Evolutionary conservation across 2,797 vertebrate genomes (phyloP).

Genomic region (Sebastes elongatus): DNA sequence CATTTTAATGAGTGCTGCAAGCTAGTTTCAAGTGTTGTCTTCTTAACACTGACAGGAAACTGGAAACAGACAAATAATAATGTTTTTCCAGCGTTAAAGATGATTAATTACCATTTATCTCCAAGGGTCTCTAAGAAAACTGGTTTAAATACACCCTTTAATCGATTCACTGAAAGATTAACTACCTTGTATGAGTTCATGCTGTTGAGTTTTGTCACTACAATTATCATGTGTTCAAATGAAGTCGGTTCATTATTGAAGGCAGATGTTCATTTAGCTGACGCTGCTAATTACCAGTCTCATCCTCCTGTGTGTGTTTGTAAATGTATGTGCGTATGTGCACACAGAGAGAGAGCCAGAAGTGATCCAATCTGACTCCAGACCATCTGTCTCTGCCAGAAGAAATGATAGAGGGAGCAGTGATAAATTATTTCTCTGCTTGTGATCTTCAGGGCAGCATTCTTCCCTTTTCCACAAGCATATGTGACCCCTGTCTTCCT

Average conservation of each 20-base stretch:
- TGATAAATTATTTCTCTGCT: constrained; percentile 78
- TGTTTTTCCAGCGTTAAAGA: constrained; percentile 29
- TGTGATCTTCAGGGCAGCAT: constrained; percentile 74
- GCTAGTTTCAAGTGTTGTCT: constrained; percentile 20
- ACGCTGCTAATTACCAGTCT: constrained; percentile 57
- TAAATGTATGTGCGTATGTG: constrained; percentile 33
- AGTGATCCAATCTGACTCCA: constrained; percentile 69
- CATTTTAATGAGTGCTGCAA: constrained; percentile 8
- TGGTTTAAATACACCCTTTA: constrained; percentile 37
- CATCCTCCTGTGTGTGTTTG: constrained; percentile 9
- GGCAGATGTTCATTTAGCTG: constrained; percentile 70
- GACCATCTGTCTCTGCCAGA: constrained; percentile 74
- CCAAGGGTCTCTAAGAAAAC: constrained; percentile 42
- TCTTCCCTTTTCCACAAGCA: constrained; percentile 74
- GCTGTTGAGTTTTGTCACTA: constrained; percentile 39
- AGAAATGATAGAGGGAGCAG: constrained; percentile 70
- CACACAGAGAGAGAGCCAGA: constrained; percentile 54
- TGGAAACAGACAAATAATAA: constrained; percentile 44
- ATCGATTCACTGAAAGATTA: constrained; percentile 58
- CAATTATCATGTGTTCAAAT: constrained; percentile 60
- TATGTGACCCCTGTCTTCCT: constrained; percentile 74
- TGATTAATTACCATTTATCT: constrained; percentile 49
- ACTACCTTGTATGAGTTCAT: constrained; percentile 47
- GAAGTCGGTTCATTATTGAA: constrained; percentile 57
- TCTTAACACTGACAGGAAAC: constrained; percentile 41